Conservation (phyloP, 1,140 invertebrate genomes). For the Planococcus citri region DNA sequence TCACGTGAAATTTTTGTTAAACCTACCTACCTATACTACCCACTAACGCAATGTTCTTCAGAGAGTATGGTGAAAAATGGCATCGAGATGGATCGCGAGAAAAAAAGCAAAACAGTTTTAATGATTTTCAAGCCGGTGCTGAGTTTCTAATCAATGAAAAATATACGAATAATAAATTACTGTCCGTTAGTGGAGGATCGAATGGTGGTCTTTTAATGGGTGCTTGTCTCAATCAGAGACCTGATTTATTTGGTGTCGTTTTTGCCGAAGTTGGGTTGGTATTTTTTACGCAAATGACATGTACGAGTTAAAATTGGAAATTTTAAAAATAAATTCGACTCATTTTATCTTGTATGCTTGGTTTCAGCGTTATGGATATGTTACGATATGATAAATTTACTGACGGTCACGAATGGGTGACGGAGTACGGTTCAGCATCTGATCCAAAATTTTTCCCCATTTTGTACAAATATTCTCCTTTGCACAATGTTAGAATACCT, state of each 20-base stretch:
- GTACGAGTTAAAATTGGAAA: no score
- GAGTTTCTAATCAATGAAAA: slow-evolving; percentile 74
- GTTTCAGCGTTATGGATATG: slow-evolving; percentile 86
- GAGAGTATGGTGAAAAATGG: slow-evolving; percentile 96
- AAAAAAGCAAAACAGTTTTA: slow-evolving; percentile 96
- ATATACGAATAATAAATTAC: slow-evolving; percentile 61
- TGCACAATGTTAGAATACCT: slow-evolving; percentile 79
- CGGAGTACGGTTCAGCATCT: slow-evolving; percentile 89
- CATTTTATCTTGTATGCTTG: not conserved
- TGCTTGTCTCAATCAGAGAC: slow-evolving; percentile 85
- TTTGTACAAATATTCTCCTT: slow-evolving; percentile 82
- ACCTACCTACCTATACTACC: no score
- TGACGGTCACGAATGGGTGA: slow-evolving; percentile 90
- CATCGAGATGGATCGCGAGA: slow-evolving; percentile 80
- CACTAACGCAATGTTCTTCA: no score
- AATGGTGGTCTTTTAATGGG: slow-evolving; percentile 92
- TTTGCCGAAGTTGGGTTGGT: slow-evolving; percentile 78
- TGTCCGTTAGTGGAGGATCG: slow-evolving; percentile 86
- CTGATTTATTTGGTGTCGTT: slow-evolving; percentile 84
- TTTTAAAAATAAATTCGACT: not conserved
- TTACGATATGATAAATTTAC: slow-evolving; percentile 96
- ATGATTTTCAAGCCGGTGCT: slow-evolving; percentile 89
- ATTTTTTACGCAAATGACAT: no score
- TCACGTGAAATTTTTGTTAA: no score
- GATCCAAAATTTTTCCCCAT: slow-evolving; percentile 77